A percentile compares a stretch with the other conserved stretches of the same genome.
phyloP scores from a whole-genome alignment of 1,140 invertebrate species.

The Grapholita molesta region DNA sequence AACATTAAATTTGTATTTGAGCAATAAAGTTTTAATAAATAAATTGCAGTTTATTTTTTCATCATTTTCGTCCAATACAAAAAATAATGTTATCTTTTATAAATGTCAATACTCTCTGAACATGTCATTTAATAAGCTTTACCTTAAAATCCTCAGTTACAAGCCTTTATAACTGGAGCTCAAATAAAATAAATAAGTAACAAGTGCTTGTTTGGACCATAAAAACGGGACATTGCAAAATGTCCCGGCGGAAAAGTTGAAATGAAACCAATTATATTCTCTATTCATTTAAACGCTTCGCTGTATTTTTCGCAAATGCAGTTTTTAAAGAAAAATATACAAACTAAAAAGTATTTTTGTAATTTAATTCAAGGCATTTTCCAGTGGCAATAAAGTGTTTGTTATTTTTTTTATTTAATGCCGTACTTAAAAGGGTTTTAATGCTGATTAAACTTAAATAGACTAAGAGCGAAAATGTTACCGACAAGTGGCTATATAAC shows the following conservation, averaged over 20 bases:
- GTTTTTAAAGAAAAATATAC: neutral
- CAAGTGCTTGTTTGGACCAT: neutral
- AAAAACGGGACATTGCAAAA: neutral
- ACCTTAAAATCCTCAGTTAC: neutral
- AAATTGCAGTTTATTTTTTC: too few relatives aligned
- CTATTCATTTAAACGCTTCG: conserved; percentile 5
- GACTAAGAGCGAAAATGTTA: too few relatives aligned
- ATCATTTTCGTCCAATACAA: neutral
- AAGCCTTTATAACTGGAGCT: neutral
- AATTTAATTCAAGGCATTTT: too few relatives aligned
- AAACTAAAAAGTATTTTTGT: neutral
- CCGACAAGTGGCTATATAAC: too few relatives aligned
- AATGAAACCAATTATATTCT: neutral
- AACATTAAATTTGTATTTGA: too few relatives aligned
- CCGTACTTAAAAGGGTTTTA: neutral
- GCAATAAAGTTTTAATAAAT: too few relatives aligned
- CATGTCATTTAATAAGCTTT: neutral
- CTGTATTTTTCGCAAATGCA: neutral
- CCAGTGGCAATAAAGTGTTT: too few relatives aligned
- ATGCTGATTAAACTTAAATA: too few relatives aligned
- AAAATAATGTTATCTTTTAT: neutral
- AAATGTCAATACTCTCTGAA: neutral
- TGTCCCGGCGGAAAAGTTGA: neutral
- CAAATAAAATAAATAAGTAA: neutral
- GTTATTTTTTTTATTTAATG: neutral